Evolutionary conservation across 1,140 invertebrate genomes (phyloP), one percentile per base, ranked within the genome.

Genomic region (Aphelinus certus): DNA sequence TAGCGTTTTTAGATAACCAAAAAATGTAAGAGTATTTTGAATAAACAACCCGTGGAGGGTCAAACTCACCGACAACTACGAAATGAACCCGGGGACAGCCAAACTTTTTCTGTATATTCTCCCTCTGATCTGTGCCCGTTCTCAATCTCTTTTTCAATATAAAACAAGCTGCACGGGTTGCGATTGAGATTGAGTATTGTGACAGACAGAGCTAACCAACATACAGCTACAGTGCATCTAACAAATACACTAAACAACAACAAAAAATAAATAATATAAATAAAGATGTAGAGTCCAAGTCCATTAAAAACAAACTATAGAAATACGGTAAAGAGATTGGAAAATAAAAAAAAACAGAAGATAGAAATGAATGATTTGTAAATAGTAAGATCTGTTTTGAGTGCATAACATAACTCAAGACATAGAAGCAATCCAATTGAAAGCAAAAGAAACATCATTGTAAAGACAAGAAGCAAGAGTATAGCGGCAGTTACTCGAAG

Each of bases 151-250:
- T 84, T 83, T 84, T 86, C 65, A 68, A 67, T 55, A 88, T 80
- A 85, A 86, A 88, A 88, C 84, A 87, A 87, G 85, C 86, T 82
- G 85, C 84, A 82, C 81, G 85, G 80, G 80, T 84, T 85, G 82
- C 81, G 83, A 83, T 82, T 80, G 87, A 87, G 85, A 86, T 83
- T 82, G 85, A 87, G 85, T 84, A 82, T 75, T 84, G 83, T 86
- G 85, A 87, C 84, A 87, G 86, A 87, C 81, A 86, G 86, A 87
- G 84, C 83, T 87, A 88, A 86, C 83, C 85, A 86, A 86, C 83
- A 88, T 85, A 88, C 87, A 88, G 87, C 86, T 88, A 88, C 87
- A 88, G 87, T 87, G 85, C 86, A 88, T 88, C 86, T 88, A 88
- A 86, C 83, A 88, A 88, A 87, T 87, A 86, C 84, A 87, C 84